A percentile compares a stretch with the other conserved stretches of the same genome.
Evolutionary conservation across 2,113 vertebrate genomes (phyloP).

Genomic region (Rhipidura dahli): DNA sequence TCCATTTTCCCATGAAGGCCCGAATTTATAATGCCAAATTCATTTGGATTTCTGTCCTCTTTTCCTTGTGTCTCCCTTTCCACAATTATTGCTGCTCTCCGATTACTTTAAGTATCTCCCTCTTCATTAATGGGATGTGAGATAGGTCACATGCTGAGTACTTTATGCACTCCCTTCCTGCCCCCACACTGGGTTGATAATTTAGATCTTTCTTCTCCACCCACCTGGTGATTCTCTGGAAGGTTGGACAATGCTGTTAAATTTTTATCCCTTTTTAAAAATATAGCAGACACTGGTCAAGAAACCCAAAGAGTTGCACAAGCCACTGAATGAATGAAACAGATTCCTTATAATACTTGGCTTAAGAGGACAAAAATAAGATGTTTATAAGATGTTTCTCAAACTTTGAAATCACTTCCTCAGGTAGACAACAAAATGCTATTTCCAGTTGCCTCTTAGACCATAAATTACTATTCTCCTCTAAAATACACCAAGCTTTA

Average conservation of each 20-base stretch:
- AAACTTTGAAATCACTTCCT: background rate
- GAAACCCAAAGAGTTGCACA: background rate
- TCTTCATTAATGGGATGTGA: background rate
- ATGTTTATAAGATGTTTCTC: background rate
- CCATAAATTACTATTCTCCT: background rate
- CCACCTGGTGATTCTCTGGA: background rate
- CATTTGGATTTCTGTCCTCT: background rate
- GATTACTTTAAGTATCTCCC: background rate
- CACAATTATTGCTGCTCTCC: fast-evolving
- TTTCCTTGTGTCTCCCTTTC: background rate
- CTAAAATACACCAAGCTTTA: background rate
- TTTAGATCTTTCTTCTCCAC: background rate
- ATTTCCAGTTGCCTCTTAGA: background rate
- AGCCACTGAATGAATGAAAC: background rate
- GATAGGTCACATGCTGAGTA: background rate
- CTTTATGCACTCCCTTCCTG: background rate
- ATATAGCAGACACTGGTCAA: background rate
- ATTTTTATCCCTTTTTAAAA: background rate
- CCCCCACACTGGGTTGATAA: background rate
- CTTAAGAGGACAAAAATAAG: background rate
- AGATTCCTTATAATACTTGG: background rate
- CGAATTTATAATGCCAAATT: background rate
- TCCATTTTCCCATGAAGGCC: background rate
- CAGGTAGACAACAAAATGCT: background rate
- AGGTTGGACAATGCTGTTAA: background rate